phyloP scores from a whole-genome alignment of 2,113 vertebrate genomes.

The Rhea pennata region DNA sequence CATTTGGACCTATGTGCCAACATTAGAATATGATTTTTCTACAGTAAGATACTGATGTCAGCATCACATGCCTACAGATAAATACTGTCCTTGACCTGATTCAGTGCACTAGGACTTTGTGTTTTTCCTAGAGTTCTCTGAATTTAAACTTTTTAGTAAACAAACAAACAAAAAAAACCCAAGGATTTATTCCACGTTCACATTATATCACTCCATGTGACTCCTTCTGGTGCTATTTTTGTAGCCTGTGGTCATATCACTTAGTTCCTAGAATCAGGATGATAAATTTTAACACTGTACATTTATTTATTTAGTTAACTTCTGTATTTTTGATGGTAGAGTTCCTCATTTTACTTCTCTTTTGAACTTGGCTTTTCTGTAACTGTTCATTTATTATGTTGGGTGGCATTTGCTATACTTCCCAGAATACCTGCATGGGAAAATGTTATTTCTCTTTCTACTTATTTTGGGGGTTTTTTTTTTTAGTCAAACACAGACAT shows the following conservation, averaged over 20 bases:
- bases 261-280: conserved; percentile 59
- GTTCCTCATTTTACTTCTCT: conserved; percentile 47
- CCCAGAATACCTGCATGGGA: not conserved
- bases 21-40: not conserved
- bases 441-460: not conserved
- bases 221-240: conserved; percentile 36
- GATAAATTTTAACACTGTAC: conserved; percentile 35
- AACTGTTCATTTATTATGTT: not conserved
- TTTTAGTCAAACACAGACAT: not conserved
- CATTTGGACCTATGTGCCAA: not conserved
- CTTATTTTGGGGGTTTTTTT: not conserved
- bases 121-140: not conserved
- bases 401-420: not conserved
- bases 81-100: not conserved
- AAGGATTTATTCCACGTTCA: not conserved
- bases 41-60: not conserved
- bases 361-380: not conserved
- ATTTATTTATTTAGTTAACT: not conserved
- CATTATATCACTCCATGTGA: conserved; percentile 57
- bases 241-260: conserved; percentile 17
- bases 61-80: not conserved
- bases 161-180: not conserved
- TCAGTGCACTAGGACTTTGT: not conserved
- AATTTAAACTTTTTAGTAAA: not conserved
- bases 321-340: not conserved